phyloP scores from a whole-genome alignment of 2,113 vertebrate genomes.

The Nothobranchius furzeri region DNA sequence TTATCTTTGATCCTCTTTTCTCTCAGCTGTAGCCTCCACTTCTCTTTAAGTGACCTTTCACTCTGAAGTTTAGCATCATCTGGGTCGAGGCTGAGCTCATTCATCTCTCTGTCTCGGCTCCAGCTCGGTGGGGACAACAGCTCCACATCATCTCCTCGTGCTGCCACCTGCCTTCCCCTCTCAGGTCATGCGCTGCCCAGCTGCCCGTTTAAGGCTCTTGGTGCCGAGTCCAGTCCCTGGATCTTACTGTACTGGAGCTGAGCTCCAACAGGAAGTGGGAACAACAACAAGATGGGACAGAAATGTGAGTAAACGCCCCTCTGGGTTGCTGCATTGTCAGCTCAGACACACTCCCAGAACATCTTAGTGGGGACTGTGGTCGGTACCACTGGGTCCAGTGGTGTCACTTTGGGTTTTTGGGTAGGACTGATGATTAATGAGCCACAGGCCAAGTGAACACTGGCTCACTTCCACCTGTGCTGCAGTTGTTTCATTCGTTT shows the following conservation, averaged over 20 bases:
- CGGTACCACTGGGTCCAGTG: constrained; percentile 3
- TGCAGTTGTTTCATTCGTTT: constrained; percentile 41
- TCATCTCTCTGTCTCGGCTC: constrained; percentile 17
- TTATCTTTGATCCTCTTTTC: constrained; percentile 13
- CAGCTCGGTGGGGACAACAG: constrained; percentile 29
- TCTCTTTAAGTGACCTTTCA: constrained; percentile 26
- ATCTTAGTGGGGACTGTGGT: constrained; percentile 22
- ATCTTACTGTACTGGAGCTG: constrained; percentile 34
- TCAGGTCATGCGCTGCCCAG: constrained; percentile 40
- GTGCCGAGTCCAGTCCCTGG: constrained; percentile 44
- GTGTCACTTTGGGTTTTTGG: constrained; percentile 67
- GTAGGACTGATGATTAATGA: constrained; percentile 65
- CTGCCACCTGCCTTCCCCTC: constrained; percentile 36
- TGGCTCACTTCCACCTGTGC: constrained; percentile 54
- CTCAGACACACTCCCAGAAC: constrained; percentile 26
- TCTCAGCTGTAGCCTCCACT: constrained; percentile 2
- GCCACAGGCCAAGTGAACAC: constrained; percentile 46
- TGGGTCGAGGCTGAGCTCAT: constrained; percentile 37
- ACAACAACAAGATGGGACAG: constrained; percentile 23
- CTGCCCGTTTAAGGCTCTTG: constrained; percentile 55
- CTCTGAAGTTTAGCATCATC: constrained; percentile 2
- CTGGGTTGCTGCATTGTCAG: constrained; percentile 54
- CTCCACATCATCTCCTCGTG: constrained; percentile 30
- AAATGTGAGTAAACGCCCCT: constrained; percentile 47
- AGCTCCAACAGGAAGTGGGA: constrained; percentile 11